Conservation (phyloP, 1,140 invertebrate species). For the Ruditapes philippinarum region DNA sequence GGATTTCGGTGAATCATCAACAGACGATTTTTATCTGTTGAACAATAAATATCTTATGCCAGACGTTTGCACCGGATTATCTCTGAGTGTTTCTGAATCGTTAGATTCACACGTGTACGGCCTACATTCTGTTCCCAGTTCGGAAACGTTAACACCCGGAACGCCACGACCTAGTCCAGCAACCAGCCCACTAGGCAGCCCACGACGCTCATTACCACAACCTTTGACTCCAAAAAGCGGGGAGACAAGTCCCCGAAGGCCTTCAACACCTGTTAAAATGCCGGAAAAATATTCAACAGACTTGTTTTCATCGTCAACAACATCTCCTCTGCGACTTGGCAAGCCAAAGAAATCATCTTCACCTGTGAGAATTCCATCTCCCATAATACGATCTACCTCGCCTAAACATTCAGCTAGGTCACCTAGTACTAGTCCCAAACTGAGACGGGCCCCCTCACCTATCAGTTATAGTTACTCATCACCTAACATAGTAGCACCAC, state of each 20-base stretch:
- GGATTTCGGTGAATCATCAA: slow-evolving; percentile 63
- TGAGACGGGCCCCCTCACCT: slow-evolving; percentile 83
- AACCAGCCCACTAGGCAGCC: slow-evolving; percentile 77
- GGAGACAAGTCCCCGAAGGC: slow-evolving; percentile 74
- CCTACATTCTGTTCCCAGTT: slow-evolving; percentile 88
- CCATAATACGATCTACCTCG: slow-evolving; percentile 69
- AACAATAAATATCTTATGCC: slow-evolving; percentile 72
- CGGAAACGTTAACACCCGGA: slow-evolving; percentile 89
- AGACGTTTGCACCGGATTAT: slow-evolving; percentile 75
- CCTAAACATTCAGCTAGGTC: slow-evolving; percentile 69
- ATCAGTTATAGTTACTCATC: slow-evolving; percentile 86
- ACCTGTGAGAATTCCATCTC: slow-evolving; percentile 80
- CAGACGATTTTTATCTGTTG: slow-evolving; percentile 63
- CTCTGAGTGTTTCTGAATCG: slow-evolving; percentile 66
- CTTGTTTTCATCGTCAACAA: slow-evolving; percentile 71
- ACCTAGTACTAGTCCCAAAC: slow-evolving; percentile 82
- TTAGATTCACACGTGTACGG: slow-evolving; percentile 8
- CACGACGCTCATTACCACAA: slow-evolving; percentile 68
- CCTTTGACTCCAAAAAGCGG: slow-evolving; percentile 68
- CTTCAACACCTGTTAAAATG: slow-evolving; percentile 72
- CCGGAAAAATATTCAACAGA: slow-evolving; percentile 59
- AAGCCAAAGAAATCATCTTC: slow-evolving; percentile 80
- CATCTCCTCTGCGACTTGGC: slow-evolving; percentile 76
- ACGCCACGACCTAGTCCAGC: slow-evolving; percentile 78
- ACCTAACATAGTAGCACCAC: slow-evolving; percentile 85